Conservation (phyloP, 2,797 vertebrate genomes). For the Triplophysa bombifrons region DNA sequence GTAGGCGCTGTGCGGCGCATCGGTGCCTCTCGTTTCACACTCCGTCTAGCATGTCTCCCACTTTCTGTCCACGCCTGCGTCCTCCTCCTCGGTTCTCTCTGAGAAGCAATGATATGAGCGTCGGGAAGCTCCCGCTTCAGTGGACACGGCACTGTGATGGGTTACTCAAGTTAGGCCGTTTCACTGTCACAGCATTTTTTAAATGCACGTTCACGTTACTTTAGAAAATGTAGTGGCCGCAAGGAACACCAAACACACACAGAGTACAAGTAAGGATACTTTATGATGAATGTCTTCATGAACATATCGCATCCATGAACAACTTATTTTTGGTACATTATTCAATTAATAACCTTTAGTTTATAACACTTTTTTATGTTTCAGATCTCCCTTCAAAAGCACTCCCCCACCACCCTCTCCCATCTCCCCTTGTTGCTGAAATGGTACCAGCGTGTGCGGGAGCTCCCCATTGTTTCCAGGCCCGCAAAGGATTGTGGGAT, state of each 20-base stretch:
- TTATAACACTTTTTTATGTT: neutral
- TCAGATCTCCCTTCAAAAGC: constrained; percentile 79
- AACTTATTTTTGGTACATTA: too few species aligned
- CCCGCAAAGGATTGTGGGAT: constrained; percentile 84
- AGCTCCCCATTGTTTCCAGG: constrained; percentile 83
- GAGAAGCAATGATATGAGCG: constrained; percentile 52
- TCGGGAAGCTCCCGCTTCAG: constrained; percentile 39
- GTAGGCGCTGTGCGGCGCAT: constrained; percentile 70
- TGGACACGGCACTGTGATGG: constrained; percentile 59
- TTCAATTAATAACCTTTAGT: too few species aligned
- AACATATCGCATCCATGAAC: neutral
- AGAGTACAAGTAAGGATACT: neutral
- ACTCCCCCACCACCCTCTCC: constrained; percentile 63
- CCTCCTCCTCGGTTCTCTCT: constrained; percentile 15
- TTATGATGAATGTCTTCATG: neutral
- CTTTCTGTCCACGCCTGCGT: constrained; percentile 43
- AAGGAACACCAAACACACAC: neutral
- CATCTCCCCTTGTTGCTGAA: constrained; percentile 82
- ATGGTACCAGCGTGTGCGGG: constrained; percentile 88
- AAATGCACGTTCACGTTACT: constrained; percentile 3
- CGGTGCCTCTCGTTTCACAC: constrained; percentile 78
- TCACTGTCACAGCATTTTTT: constrained; percentile 42
- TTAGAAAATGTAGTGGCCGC: neutral
- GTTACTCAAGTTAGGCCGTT: constrained; percentile 54
- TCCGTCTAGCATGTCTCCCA: constrained; percentile 74